Base-by-base conservation (phyloP, 2,888 invertebrate genomes). In the Electrophaes corylata region DNA sequence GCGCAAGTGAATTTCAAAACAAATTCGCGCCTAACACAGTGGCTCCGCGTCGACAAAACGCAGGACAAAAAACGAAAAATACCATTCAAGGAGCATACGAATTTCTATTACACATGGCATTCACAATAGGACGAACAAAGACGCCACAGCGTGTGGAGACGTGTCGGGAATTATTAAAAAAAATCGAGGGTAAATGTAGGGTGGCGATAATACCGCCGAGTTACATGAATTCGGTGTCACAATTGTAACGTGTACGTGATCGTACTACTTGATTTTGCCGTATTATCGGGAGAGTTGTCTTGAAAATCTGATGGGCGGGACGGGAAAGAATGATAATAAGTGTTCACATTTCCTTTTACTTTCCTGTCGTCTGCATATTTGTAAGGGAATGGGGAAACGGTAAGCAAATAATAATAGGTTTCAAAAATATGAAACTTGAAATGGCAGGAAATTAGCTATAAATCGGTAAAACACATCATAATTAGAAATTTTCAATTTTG, bases 151-250 rank as follows among this genome's bases (percentile, higher is more conserved):
- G 50, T 44, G 57, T 45, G 55, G 43, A 76, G 76, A 90, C 91
- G 91, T 88, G 89, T 75, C 62, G 78, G 70, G 91, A 90, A 90
- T 90, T 87, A 84, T 83, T 82, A 83, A 84, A 84, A 85, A 84
- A 87, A 84, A 76, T 66, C 71, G 73, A 75, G 79, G 76, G 75
- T 76, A 83, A 83, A 81, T 74, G 75, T 78, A 74, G 83, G 83
- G 85, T 76, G 84, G 72, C 66, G 78, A 73, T 81, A 83, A 85
- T 77, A 72, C 84, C 66, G 73, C 75, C 75, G 78, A 80, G 76
- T 85, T 76, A 77, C 75, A 77, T 78, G 79, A 84, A 82, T 79
- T 72, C 74, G 72, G 69, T 79, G 79, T 80, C 80, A 87, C 86
- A 88, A 87, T 86, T 75, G 74, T 83, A 81, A 83, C 75, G 57